Percentiles rank a stretch among this genome's conserved stretches.
Conservation (phyloP, 2,888 invertebrate genomes). For the Diarsia brunnea region DNA sequence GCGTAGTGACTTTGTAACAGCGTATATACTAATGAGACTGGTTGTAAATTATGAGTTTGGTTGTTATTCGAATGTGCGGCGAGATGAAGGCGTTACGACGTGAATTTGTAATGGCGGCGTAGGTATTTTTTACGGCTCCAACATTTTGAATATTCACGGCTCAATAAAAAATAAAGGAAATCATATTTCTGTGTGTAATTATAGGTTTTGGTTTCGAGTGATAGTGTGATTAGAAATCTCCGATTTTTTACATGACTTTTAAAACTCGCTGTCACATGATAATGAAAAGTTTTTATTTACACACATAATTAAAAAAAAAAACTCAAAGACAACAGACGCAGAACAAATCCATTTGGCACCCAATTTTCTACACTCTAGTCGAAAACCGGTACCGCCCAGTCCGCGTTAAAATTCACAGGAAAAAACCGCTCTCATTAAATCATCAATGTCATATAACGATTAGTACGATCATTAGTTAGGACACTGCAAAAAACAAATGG, state of each 20-base stretch:
- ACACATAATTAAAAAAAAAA: slow-evolving; percentile 24
- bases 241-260: background rate
- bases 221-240: slow-evolving; percentile 27
- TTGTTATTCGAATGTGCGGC: slow-evolving; percentile 83
- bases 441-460: slow-evolving; percentile 88
- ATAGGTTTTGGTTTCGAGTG: slow-evolving; percentile 45
- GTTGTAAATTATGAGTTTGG: slow-evolving; percentile 84
- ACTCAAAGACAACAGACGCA: slow-evolving; percentile 13
- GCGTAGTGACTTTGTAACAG: slow-evolving; percentile 79
- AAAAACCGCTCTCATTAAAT: slow-evolving; percentile 77
- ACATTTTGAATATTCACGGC: slow-evolving; percentile 67
- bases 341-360: slow-evolving; percentile 39
- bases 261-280: background rate
- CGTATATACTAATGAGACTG: slow-evolving; percentile 85
- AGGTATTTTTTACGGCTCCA: slow-evolving; percentile 77
- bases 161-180: slow-evolving; percentile 62
- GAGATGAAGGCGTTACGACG: slow-evolving; percentile 85
- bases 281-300: background rate
- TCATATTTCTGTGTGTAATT: slow-evolving; percentile 63
- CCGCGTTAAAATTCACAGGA: slow-evolving; percentile 69
- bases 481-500: slow-evolving; percentile 77
- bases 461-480: slow-evolving; percentile 78
- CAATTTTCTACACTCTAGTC: slow-evolving; percentile 50
- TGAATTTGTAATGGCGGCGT: slow-evolving; percentile 83
- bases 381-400: slow-evolving; percentile 51